Conservation (phyloP, 2,797 vertebrate species). For the Pteronotus mesoamericanus region DNA sequence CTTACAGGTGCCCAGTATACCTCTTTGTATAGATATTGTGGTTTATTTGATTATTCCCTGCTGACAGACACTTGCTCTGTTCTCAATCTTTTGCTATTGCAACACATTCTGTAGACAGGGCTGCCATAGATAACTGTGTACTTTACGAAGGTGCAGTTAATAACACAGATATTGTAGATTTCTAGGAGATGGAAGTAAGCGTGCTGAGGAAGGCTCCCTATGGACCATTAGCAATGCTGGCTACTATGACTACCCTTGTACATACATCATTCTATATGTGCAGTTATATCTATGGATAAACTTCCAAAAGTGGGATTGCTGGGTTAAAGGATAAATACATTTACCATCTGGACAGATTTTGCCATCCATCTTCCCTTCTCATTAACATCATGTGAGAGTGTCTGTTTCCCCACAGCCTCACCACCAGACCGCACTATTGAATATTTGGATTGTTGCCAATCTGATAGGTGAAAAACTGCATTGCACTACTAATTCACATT, state of each 20-base stretch:
- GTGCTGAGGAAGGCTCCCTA: neutral
- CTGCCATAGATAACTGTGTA: neutral
- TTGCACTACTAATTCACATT: neutral
- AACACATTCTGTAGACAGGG: neutral
- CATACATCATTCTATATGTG: neutral
- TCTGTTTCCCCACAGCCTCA: neutral
- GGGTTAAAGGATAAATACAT: neutral
- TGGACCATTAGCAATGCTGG: neutral
- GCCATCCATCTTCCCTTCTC: neutral
- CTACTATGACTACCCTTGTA: neutral
- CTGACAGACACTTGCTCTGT: neutral
- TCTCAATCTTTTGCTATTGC: neutral
- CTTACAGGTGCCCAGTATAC: neutral
- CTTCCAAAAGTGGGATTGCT: neutral
- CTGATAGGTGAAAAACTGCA: slow-evolving; percentile 3
- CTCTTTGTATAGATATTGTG: neutral
- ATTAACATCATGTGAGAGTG: neutral
- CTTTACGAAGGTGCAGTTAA: neutral
- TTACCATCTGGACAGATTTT: neutral
- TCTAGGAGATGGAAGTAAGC: neutral
- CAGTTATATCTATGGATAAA: neutral
- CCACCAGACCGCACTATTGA: neutral
- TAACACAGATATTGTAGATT: neutral
- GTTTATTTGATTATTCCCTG: neutral
- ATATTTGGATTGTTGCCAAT: slow-evolving; percentile 51